These are phyloP conservation scores for Gymnothorax javanicus DNA, from an alignment of 2,797 vertebrate genomes.

Conservation along the genomic window DNA sequence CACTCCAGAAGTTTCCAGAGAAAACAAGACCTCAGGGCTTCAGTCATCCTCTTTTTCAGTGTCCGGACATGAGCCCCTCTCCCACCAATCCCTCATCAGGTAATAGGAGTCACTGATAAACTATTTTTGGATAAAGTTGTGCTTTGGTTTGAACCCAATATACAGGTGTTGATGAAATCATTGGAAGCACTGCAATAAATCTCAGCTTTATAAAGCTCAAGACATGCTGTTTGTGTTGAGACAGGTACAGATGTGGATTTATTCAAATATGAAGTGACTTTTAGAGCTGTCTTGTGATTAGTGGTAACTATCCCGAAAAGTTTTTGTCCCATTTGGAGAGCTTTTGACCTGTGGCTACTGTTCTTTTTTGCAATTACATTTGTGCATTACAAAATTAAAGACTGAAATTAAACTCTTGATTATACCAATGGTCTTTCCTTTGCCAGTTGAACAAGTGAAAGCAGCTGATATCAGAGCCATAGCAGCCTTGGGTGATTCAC, in stretches of 20 bases:
- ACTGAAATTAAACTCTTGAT: neutral
- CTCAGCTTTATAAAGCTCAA: no score
- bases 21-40: slow-evolving; percentile 67
- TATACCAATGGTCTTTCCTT: slow-evolving; percentile 28
- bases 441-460: slow-evolving; percentile 87
- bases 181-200: neutral
- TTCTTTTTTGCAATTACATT: no score
- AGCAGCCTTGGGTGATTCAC: slow-evolving; percentile 88
- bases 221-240: neutral
- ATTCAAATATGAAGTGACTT: no score
- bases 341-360: no score
- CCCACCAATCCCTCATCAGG: slow-evolving; percentile 72
- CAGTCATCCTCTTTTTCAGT: slow-evolving; percentile 67
- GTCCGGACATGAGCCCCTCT: slow-evolving; percentile 77
- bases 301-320: no score
- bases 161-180: neutral
- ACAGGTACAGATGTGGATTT: no score
- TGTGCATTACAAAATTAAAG: neutral
- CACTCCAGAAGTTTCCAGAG: slow-evolving; percentile 72
- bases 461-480: slow-evolving; percentile 87
- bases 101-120: slow-evolving; percentile 38
- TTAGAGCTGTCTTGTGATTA: no score
- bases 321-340: no score
- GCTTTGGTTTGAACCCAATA: neutral
- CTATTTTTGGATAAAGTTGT: neutral